Base-by-base conservation (phyloP, 2,888 invertebrate species). In the Pilophorus perplexus region DNA sequence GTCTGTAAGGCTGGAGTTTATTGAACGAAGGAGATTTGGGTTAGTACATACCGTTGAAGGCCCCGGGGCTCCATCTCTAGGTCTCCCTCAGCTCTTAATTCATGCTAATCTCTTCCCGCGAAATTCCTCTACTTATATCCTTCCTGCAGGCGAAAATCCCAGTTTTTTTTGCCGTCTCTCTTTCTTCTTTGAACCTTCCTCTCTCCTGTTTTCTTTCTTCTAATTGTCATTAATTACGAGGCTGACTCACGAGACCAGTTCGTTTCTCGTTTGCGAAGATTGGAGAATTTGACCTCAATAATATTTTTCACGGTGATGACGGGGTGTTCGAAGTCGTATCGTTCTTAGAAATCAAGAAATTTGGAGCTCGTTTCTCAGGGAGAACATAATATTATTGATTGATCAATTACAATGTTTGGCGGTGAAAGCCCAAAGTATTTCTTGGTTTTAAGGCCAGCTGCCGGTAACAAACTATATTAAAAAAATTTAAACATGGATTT, bases 21-120 rank as follows among this genome's bases (percentile, higher is more conserved):
- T 50, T 50, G 48, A 25, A 22, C 48, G 20, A 22, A 23, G n/a
- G 2, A 50, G 28, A 52, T 52, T 52, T 52, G 52, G 52, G 52
- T 28, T 28, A 52, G 48, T 50, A 23, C 52, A 28, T 16, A 52
- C 52, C 52, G 52, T 52, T 52, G 52, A 52, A n/a, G 52, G 6
- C 48, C 48, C 23, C 5, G 12, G 33, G 33, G 33, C 6, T 12
- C 33, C 6, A 33, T 33, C 33, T 33, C 33, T 14, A 4, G 28
- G 16, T 6, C 28, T 28, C 14, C 22, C 52, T 6, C 16, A 6
- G 14, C 28, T 52, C 16, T 14, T 52, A 52, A 52, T 52, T 52
- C 52, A 52, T 52, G 52, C 52, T 52, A 52, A 52, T 52, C 28
- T 18, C 28, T 28, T 52, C 23, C 52, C 18, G 52, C 52, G 52